phyloP scores from a whole-genome alignment of 2,797 vertebrate genomes.

The Crenichthys baileyi region DNA sequence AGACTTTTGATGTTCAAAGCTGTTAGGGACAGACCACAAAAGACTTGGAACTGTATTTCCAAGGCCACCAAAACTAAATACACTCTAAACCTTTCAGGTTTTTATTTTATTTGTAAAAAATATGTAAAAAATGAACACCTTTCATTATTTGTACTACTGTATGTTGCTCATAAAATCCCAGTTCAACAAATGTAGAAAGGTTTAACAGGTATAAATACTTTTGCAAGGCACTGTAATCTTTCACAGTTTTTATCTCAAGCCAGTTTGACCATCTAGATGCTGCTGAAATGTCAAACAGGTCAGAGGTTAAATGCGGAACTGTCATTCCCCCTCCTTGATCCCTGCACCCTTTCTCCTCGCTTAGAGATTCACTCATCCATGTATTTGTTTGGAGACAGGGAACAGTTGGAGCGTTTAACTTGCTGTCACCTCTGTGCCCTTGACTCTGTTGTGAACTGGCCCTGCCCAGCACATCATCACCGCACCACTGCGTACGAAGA shows the following conservation, averaged over 20 bases:
- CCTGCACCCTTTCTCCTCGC: slow-evolving; percentile 14
- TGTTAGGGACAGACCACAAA: not conserved
- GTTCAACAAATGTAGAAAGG: not conserved
- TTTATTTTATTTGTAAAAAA: not conserved
- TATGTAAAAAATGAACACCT: too few species aligned
- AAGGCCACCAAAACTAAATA: too few species aligned
- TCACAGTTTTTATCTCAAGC: not conserved
- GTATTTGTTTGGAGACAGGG: slow-evolving; percentile 75
- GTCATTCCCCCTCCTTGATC: slow-evolving; percentile 56
- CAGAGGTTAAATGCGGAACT: slow-evolving; percentile 59
- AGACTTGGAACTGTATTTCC: not conserved
- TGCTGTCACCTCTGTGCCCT: slow-evolving; percentile 75
- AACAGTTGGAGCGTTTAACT: slow-evolving; percentile 79
- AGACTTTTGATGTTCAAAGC: not conserved
- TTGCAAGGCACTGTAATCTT: not conserved
- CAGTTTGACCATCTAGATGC: slow-evolving; percentile 1
- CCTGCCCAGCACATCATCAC: slow-evolving; percentile 76
- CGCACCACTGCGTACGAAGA: slow-evolving; percentile 75
- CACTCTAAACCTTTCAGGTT: not conserved
- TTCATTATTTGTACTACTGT: too few species aligned
- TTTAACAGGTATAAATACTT: not conserved
- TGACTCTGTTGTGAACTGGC: slow-evolving; percentile 74
- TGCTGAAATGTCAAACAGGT: slow-evolving; percentile 37
- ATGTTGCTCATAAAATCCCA: not conserved
- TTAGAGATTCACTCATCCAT: slow-evolving; percentile 68